Base-by-base conservation (phyloP, 1,140 invertebrate species). In the Wasmannia auropunctata region DNA sequence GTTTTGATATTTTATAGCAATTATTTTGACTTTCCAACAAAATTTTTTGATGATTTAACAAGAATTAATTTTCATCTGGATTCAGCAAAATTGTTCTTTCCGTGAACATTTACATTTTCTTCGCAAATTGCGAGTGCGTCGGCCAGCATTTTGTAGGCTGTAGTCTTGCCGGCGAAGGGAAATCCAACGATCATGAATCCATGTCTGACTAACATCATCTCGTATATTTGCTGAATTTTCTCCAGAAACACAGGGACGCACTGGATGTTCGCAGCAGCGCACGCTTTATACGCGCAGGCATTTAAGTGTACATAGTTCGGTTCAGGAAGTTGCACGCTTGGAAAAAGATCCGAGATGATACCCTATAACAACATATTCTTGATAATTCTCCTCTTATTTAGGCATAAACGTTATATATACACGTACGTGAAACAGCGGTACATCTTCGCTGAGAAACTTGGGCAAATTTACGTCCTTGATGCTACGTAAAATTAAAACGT, bases 401-500 rank as follows among this genome's bases (percentile, higher is more conserved):
- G 16, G 2, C 19, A 46, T 25, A 65, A 56, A 5, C 1, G 0
- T n/a, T n/a, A n/a, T n/a, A n/a, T 43, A 11, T 72, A 34, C 28
- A 86, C 72, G 76, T 88, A 94, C 97, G 91, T 97, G 96, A 94
- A 98, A 99, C 2, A 99, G 94, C 0, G 98, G 98, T 46, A 99
- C 96, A 94, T 99, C 98, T 89, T 97, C 97, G 90, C 96, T 97
- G 19, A 99, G 95, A 93, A 99, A 99, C 93, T 99, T 99, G 0
- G 98, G 98, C 72, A 99, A 94, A 95, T 99, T 99, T 5, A 99
- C 98, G 94, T 99, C 98, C 91, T 98, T 98, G 87, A 99, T 99
- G 37, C 98, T 98, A 2, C 98, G 96, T 76, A 99, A 92, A 77
- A 99, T 96, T 22, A 98, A 95, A 60, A 98, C 97, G 90, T 98